Conservation (phyloP, 2,113 vertebrate genomes). For the Micronycteris hirsuta region DNA sequence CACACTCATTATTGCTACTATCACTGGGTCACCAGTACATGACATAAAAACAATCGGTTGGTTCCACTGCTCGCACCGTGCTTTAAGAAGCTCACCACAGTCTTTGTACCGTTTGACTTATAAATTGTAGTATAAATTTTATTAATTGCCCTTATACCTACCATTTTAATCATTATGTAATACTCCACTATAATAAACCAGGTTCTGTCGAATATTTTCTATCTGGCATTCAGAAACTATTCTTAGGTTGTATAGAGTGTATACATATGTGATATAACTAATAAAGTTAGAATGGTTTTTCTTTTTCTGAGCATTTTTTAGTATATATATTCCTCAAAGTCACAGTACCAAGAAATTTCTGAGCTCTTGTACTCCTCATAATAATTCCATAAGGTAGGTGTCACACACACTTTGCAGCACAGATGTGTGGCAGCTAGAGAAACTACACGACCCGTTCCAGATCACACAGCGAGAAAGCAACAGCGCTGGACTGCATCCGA, state of each 20-base stretch:
- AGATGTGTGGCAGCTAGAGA: neutral
- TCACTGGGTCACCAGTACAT: neutral
- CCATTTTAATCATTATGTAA: conserved; percentile 2
- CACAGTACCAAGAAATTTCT: neutral
- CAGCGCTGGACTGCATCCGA: neutral
- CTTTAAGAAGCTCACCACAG: neutral
- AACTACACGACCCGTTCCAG: neutral
- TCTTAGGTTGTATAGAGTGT: neutral
- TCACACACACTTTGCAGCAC: neutral
- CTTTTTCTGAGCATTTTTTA: neutral
- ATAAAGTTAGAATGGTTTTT: conserved; percentile 22
- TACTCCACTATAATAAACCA: neutral
- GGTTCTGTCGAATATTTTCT: conserved; percentile 20
- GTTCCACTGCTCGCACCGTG: neutral
- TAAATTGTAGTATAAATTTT: neutral
- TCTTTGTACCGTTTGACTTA: neutral
- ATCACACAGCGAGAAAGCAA: neutral
- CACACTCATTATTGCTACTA: neutral
- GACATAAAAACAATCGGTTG: neutral
- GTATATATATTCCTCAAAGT: neutral
- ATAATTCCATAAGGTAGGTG: neutral
- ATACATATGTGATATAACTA: neutral
- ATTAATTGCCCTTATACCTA: neutral
- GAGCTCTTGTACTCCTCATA: neutral
- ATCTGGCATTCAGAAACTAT: conserved; percentile 16